Conservation (phyloP, 2,888 invertebrate species). For the Dasypogon diadema region DNA sequence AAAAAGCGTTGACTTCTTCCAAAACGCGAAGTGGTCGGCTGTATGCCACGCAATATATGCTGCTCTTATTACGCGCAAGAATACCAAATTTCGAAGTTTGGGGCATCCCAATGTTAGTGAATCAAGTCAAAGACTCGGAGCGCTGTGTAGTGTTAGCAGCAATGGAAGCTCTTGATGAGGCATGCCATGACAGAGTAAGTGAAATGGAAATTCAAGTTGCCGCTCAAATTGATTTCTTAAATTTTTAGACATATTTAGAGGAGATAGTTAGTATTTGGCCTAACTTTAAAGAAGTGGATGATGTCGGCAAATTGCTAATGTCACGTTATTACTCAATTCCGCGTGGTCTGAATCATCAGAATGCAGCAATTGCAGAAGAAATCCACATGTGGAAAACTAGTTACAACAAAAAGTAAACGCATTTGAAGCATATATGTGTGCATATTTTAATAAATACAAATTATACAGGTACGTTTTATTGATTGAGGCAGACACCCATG, state of each 20-base stretch:
- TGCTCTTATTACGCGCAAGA: conserved; percentile 83
- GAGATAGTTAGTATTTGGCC: conserved; percentile 82
- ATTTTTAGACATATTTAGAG: conserved; percentile 76
- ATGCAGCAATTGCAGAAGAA: conserved; percentile 78
- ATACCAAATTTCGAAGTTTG: conserved; percentile 83
- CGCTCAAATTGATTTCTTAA: too few species aligned
- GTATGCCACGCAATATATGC: conserved; percentile 92
- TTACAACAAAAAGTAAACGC: conserved; percentile 79
- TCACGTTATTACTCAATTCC: conserved; percentile 81
- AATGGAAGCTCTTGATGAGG: conserved; percentile 87
- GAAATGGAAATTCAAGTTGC: too few species aligned
- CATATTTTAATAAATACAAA: not conserved
- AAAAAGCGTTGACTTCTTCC: conserved; percentile 66
- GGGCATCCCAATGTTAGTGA: conserved; percentile 87
- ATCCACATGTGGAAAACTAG: conserved; percentile 83
- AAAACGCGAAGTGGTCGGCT: conserved; percentile 74
- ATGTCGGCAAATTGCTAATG: conserved; percentile 82
- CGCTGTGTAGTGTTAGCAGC: conserved; percentile 84
- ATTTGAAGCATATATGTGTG: not conserved
- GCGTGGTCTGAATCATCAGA: conserved; percentile 76
- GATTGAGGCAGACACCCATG: conserved; percentile 90
- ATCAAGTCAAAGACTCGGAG: conserved; percentile 87
- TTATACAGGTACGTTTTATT: conserved; percentile 83
- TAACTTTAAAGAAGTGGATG: conserved; percentile 77
- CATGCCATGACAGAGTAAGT: conserved; percentile 86